Evolutionary conservation across 2,888 invertebrate species (phyloP).

Genomic region (Campoplex capitator): DNA sequence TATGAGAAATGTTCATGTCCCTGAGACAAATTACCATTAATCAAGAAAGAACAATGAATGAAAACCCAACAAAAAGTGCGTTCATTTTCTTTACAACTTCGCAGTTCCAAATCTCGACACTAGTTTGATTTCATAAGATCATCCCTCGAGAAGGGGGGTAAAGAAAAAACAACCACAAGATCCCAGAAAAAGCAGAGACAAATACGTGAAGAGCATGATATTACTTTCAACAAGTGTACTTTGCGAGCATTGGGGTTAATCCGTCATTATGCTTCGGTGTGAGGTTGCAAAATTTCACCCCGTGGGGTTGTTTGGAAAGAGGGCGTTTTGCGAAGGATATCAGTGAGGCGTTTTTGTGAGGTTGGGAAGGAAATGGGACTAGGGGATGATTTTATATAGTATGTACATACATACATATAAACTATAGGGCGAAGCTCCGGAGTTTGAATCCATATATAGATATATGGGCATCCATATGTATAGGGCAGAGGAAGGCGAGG

Average conservation of each 20-base stretch:
- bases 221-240: slow-evolving; percentile 45
- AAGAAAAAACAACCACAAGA: slow-evolving; percentile 12
- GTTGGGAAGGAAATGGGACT: slow-evolving; percentile 21
- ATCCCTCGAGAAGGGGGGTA: background rate
- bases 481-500: slow-evolving; percentile 10
- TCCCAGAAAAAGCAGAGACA: slow-evolving; percentile 1
- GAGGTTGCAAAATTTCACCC: slow-evolving; percentile 41
- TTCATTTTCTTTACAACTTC: background rate
- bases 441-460: background rate
- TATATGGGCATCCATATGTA: background rate
- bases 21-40: too few species aligned
- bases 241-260: slow-evolving; percentile 51
- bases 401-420: background rate
- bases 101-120: background rate
- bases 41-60: background rate
- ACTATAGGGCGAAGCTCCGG: slow-evolving; percentile 36
- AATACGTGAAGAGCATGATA: slow-evolving; percentile 32
- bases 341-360: slow-evolving; percentile 22
- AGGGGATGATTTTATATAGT: background rate
- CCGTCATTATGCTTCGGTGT: slow-evolving; percentile 51
- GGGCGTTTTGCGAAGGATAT: slow-evolving; percentile 9
- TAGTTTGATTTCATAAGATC: background rate
- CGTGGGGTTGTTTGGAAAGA: too few species aligned
- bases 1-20: too few species aligned
- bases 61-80: background rate